These are phyloP conservation scores for Neotoma lepida DNA, from an alignment of 2,113 vertebrate genomes.

Conservation along the genomic window DNA sequence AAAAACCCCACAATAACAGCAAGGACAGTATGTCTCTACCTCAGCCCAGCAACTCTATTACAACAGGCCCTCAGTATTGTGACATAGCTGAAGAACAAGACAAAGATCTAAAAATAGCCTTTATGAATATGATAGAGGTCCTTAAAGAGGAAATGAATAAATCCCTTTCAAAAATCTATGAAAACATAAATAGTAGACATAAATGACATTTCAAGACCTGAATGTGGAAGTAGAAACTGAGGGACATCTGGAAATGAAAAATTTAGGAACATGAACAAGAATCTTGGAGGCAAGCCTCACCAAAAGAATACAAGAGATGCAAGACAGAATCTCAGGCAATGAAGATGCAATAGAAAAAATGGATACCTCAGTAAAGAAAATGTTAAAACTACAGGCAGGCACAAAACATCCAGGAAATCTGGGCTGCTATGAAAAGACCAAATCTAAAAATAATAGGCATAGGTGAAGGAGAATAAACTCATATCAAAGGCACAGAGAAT, in stretches of 20 bases:
- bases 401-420: neutral
- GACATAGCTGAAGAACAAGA: neutral
- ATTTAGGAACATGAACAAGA: neutral
- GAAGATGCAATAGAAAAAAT: neutral
- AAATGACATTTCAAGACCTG: no score
- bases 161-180: neutral
- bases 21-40: neutral
- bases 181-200: neutral
- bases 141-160: neutral
- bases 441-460: neutral
- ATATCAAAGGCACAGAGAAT: neutral
- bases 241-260: neutral
- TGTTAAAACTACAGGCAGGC: neutral
- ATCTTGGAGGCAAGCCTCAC: neutral
- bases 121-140: neutral
- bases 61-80: neutral
- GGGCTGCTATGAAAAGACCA: neutral
- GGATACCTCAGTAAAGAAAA: neutral
- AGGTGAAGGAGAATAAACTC: neutral
- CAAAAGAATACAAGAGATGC: neutral
- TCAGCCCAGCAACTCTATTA: neutral
- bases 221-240: neutral
- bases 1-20: neutral
- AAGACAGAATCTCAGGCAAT: neutral
- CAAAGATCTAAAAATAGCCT: neutral